A percentile compares a stretch with the other conserved stretches of the same genome.
Conservation (phyloP, 2,888 invertebrate genomes). For the Drosophila greeni region DNA sequence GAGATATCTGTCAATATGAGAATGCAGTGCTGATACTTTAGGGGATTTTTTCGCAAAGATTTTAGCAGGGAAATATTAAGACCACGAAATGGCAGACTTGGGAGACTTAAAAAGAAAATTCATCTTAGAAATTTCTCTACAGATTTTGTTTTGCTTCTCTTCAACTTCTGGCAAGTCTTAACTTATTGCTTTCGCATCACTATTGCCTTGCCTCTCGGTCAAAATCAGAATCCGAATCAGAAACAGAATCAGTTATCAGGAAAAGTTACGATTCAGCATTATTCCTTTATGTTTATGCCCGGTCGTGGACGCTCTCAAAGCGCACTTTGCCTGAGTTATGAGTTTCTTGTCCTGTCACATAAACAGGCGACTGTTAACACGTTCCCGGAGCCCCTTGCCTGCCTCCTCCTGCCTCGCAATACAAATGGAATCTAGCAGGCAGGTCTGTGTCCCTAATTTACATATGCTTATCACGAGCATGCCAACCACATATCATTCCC, state of each 20-base stretch:
- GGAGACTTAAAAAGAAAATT: neutral
- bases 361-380: constrained; percentile 16
- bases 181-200: neutral
- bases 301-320: constrained; percentile 19
- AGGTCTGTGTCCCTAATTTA: constrained; percentile 44
- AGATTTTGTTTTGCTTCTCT: neutral
- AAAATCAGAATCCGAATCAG: constrained; percentile 8
- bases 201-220: neutral
- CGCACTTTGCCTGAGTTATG: constrained; percentile 31
- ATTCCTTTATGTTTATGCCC: constrained; percentile 43
- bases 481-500: constrained; percentile 34
- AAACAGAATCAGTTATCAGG: constrained; percentile 36
- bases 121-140: neutral
- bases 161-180: neutral
- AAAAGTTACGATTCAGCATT: constrained; percentile 37
- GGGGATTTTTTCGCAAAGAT: too few species aligned
- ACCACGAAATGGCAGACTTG: too few species aligned
- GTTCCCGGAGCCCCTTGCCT: constrained; percentile 1
- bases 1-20: constrained; percentile 27
- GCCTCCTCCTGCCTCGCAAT: neutral
- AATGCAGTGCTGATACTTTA: neutral
- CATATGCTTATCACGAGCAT: constrained; percentile 51
- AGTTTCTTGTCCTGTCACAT: constrained; percentile 39
- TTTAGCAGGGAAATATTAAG: neutral
- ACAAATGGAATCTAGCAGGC: constrained; percentile 26